phyloP scores from a whole-genome alignment of 2,888 invertebrate species.

The Ophioninae sp. region DNA sequence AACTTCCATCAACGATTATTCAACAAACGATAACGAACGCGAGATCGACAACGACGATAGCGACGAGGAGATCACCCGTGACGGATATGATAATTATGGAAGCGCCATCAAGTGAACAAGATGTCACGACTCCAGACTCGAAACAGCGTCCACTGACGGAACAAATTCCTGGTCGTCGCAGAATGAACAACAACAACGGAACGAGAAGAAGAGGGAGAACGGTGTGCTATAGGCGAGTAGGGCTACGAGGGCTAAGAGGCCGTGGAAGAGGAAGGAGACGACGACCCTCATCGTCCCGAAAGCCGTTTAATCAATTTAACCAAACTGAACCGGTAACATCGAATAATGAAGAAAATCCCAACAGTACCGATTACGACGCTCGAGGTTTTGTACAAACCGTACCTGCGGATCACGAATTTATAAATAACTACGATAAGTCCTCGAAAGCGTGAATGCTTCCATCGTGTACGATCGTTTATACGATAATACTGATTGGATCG shows the following conservation, averaged over 20 bases:
- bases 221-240: background rate
- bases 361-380: background rate
- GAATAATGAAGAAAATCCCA: background rate
- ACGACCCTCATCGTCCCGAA: background rate
- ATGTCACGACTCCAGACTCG: background rate
- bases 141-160: background rate
- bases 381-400: background rate
- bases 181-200: constrained; percentile 6
- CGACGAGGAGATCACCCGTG: background rate
- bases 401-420: background rate
- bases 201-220: background rate
- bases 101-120: background rate
- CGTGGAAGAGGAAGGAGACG: background rate
- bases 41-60: background rate
- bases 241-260: too few relatives aligned
- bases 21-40: background rate
- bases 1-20: background rate
- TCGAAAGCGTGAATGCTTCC: background rate
- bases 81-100: background rate
- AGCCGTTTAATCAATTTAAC: background rate
- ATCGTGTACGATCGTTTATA: constrained; percentile 14
- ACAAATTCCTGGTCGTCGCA: background rate
- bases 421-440: background rate
- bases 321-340: background rate
- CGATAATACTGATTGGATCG: background rate